A percentile compares a stretch with the other conserved stretches of the same genome.
Conservation (phyloP, 1,140 invertebrate genomes). For the Drosophila parabipectinata region DNA sequence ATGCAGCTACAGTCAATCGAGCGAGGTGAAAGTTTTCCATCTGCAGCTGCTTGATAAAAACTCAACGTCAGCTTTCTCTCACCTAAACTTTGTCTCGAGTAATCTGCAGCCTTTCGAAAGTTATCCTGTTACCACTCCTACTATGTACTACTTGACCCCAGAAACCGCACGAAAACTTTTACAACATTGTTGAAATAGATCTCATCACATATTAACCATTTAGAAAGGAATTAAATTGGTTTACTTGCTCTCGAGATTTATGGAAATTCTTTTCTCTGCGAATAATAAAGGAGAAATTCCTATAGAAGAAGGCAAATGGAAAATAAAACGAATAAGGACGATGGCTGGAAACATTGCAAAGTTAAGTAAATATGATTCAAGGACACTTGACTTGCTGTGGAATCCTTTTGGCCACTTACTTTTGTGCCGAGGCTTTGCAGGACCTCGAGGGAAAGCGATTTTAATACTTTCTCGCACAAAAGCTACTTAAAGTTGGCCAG, state of each 20-base stretch:
- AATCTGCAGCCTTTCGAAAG: constrained; percentile 22
- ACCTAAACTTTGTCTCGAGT: constrained; percentile 5
- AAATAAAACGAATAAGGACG: constrained; percentile 27
- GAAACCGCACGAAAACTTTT: constrained; percentile 30
- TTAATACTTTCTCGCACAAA: constrained; percentile 78
- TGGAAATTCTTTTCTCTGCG: constrained; percentile 67
- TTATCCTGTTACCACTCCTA: not conserved
- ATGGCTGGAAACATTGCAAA: constrained; percentile 30
- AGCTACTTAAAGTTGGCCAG: constrained; percentile 77
- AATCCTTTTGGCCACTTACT: constrained; percentile 75
- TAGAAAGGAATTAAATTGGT: constrained; percentile 41
- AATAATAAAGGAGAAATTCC: constrained; percentile 52
- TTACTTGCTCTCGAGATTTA: constrained; percentile 34
- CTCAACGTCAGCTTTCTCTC: not conserved
- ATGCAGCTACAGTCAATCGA: constrained; percentile 1
- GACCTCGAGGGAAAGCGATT: constrained; percentile 64
- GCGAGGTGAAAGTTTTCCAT: constrained; percentile 10
- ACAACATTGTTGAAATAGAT: constrained; percentile 28
- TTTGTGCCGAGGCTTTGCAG: constrained; percentile 39
- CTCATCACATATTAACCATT: constrained; percentile 44
- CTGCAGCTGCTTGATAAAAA: constrained; percentile 33
- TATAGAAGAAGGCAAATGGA: constrained; percentile 34
- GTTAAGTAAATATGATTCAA: constrained; percentile 81
- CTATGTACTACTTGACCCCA: constrained; percentile 16
- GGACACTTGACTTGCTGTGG: constrained; percentile 65